These are phyloP conservation scores for Meghimatium bilineatum DNA, from an alignment of 2,888 invertebrate species.

Conservation along the genomic window DNA sequence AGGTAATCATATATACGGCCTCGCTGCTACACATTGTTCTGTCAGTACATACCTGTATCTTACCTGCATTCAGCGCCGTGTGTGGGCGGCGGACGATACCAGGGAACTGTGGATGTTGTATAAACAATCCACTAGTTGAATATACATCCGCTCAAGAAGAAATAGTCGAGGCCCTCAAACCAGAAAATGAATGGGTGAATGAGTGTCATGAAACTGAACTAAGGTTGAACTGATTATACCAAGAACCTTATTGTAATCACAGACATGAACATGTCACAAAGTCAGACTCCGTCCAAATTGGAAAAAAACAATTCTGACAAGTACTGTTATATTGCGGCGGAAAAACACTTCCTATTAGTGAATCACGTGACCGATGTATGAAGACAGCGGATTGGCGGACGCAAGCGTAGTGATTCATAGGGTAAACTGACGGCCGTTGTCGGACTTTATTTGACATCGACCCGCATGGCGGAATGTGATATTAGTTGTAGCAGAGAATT, in stretches of 20 bases:
- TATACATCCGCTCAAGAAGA: too few relatives aligned
- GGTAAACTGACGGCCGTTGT: background rate
- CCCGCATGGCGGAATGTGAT: conserved; percentile 16
- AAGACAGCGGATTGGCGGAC: conserved; percentile 12
- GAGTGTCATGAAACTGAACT: too few relatives aligned
- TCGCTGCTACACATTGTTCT: too few relatives aligned
- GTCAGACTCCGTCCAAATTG: background rate
- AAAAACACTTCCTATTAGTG: background rate
- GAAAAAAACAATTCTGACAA: background rate
- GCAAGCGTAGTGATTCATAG: background rate
- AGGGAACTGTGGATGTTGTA: too few relatives aligned
- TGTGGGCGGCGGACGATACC: too few relatives aligned
- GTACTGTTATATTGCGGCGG: background rate
- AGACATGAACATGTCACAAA: background rate
- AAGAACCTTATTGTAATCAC: background rate
- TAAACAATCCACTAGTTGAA: too few relatives aligned
- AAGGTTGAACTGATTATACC: too few relatives aligned
- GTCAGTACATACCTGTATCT: too few relatives aligned
- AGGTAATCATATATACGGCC: too few relatives aligned
- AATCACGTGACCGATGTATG: conserved; percentile 14
- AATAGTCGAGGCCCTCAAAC: too few relatives aligned
- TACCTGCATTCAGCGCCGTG: too few relatives aligned
- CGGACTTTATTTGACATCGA: conserved; percentile 19
- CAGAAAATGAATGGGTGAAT: too few relatives aligned
- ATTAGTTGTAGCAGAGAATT: conserved; percentile 17